Base-by-base conservation (phyloP, 2,888 invertebrate genomes). In the Podabrus alpinus region DNA sequence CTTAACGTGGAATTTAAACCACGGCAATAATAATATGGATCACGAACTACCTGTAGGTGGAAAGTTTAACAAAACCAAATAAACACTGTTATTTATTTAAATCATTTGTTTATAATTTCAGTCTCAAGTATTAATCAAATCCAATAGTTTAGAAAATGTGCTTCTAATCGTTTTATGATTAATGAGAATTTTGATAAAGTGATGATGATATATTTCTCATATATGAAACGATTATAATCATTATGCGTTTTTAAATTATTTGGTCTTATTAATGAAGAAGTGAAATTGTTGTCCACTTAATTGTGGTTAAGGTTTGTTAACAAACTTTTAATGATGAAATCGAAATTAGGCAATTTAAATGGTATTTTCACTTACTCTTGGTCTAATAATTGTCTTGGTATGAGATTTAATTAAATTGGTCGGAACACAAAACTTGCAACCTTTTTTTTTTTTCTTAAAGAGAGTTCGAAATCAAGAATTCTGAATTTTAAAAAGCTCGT, bases 341-440 rank as follows among this genome's bases (percentile, higher is more conserved):
- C 66, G 15, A 59, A 71, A 71, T 71, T 71, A 59, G 59, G 59
- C 21, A 71, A 59, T 71, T 71, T 19, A 45, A 25, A 15, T 66
- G 45, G 11, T 71, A 45, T 24, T 59, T 68, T 71, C 59, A 62
- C 62, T 17, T 9, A 60, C 45, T 45, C 11, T 45, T 5, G n/a
- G 11, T 21, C 61, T 69, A 69, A n/a, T n/a, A n/a, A 69, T 69
- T 69, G 16, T 24, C 59, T 60, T 69, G 25, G 16, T 15, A 68
- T 45, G 59, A 16, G 15, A 16, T 68, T 29, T 45, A 59, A 45
- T 68, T 66, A 21, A 15, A 11, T 45, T 45, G 45, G 7, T 45
- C n/a, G 9, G 45, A 5, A 45, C 45, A 45, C 5, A n/a, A 45
- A 45, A 45, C 2, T 45, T 45, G 7, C 45, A 45, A 45, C 45